Base-by-base conservation (phyloP, 2,888 invertebrate genomes). In the Prostheceraeus crozeri region DNA sequence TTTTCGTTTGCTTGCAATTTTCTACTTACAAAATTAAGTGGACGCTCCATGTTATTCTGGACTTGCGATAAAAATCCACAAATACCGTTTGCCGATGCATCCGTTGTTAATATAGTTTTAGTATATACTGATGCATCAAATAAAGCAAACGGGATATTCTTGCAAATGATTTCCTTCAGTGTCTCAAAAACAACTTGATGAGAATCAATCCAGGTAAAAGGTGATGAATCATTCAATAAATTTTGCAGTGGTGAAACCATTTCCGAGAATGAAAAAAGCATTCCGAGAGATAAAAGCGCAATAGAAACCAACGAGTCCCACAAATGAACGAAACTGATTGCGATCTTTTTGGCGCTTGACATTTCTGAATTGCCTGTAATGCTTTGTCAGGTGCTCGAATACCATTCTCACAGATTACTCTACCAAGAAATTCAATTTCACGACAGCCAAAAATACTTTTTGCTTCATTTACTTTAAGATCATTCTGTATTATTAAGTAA, bases 301-400 rank as follows among this genome's bases (percentile, higher is more conserved):
- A 25, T 48, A 48, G 25, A 48, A 48, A 28, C 48, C 48, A 25
- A 48, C 48, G 3, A 48, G 25, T 48, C 48, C 48, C 48, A 48
- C 25, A 14, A 48, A 48, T 4, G 48, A 48, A 28, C 48, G 48
- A 28, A 48, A 14, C 28, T 48, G 48, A n/a, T n/a, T n/a, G n/a
- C 48, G 48, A 48, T 23, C 28, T 48, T 23, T 48, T 48, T 48
- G 48, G 48, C n/a, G n/a, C n/a, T n/a, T n/a, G n/a, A n/a, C n/a
- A n/a, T n/a, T n/a, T n/a, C n/a, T n/a, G n/a, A n/a, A n/a, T n/a
- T n/a, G n/a, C n/a, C n/a, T n/a, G n/a, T n/a, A n/a, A n/a, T n/a
- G n/a, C n/a, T n/a, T n/a, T n/a, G n/a, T n/a, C n/a, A n/a, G n/a
- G n/a, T n/a, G n/a, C n/a, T n/a, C n/a, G n/a, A n/a, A n/a, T n/a